These are phyloP conservation scores for Synchiropus splendidus DNA, from an alignment of 2,113 vertebrate species.

Conservation along the genomic window DNA sequence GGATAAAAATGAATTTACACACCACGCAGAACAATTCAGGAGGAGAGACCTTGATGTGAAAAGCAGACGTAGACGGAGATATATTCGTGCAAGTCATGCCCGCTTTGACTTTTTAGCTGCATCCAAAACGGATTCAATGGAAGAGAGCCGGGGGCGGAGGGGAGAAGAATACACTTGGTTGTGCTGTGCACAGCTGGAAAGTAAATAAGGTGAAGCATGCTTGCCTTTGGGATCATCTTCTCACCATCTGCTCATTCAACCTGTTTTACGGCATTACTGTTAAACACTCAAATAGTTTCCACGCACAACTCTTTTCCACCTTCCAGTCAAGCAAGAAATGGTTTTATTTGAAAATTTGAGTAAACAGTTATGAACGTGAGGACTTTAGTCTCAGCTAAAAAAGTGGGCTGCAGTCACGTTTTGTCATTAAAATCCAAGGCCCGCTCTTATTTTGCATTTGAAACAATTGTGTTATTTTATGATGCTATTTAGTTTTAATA, in stretches of 20 bases:
- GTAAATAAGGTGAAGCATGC: constrained; percentile 1
- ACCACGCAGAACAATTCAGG: constrained; percentile 7
- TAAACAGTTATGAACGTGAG: too few relatives aligned
- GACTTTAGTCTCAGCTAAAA: too few relatives aligned
- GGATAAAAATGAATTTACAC: constrained; percentile 24
- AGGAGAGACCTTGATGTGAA: too few relatives aligned
- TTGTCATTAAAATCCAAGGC: too few relatives aligned
- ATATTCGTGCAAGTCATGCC: constrained; percentile 36
- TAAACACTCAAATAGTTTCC: background rate
- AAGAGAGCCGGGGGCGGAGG: constrained; percentile 13
- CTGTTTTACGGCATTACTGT: constrained; percentile 1
- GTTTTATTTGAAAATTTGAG: too few relatives aligned
- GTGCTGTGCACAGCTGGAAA: constrained; percentile 14
- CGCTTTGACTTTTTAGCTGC: constrained; percentile 22
- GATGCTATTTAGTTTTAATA: too few relatives aligned
- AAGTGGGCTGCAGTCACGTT: too few relatives aligned
- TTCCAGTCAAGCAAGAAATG: too few relatives aligned
- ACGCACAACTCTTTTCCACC: too few relatives aligned
- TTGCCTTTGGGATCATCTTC: too few relatives aligned
- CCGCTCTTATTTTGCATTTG: too few relatives aligned
- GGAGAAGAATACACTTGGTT: constrained; percentile 21
- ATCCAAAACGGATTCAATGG: constrained; percentile 22
- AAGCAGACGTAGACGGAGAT: constrained; percentile 15
- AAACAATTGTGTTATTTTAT: too few relatives aligned
- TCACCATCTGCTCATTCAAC: background rate